Percentiles rank a stretch among this genome's conserved stretches.
Evolutionary conservation across 2,888 invertebrate genomes (phyloP).

Genomic region (Rotaria sp.): DNA sequence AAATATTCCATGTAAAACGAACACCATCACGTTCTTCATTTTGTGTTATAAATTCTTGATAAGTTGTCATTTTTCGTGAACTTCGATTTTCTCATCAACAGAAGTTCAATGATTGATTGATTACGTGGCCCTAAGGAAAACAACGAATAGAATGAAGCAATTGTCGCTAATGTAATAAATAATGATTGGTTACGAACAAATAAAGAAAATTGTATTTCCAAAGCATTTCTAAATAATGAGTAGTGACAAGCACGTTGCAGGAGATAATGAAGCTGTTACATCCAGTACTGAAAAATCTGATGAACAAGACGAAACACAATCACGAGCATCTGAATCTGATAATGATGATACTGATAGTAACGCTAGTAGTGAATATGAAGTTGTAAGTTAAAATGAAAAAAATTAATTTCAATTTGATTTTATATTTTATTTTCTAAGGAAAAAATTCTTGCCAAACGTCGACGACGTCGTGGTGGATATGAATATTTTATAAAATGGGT

Average conservation of each 20-base stretch:
- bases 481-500: conserved; percentile 30
- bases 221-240: background rate
- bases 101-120: background rate
- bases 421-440: background rate
- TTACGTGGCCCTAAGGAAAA: background rate
- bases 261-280: background rate
- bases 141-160: background rate
- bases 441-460: conserved; percentile 6
- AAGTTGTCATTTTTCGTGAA: conserved; percentile 31
- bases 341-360: conserved; percentile 10
- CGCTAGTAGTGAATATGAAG: conserved; percentile 11
- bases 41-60: conserved; percentile 52
- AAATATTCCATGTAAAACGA: conserved; percentile 95
- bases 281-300: background rate
- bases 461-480: background rate
- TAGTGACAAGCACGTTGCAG: background rate
- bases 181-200: background rate
- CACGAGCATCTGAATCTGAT: background rate
- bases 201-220: background rate
- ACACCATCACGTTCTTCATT: conserved; percentile 95
- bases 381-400: background rate
- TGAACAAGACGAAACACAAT: background rate
- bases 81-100: background rate
- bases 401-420: too few relatives aligned
- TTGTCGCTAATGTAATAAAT: background rate